Base-by-base conservation (phyloP, 1,140 invertebrate genomes). In the Zaprionus tsacasi region DNA sequence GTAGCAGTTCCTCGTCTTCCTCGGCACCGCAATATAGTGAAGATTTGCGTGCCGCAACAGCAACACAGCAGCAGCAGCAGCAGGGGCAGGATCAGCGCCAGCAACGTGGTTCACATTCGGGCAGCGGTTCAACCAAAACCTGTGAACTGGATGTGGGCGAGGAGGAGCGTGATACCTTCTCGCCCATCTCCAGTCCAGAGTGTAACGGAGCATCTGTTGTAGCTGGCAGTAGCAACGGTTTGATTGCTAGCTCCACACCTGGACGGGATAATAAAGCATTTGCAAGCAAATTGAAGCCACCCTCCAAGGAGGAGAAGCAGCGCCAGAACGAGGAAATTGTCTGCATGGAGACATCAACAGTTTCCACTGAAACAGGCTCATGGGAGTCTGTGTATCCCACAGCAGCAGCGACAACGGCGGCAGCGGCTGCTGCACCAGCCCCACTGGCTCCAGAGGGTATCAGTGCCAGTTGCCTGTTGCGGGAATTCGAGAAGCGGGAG, bases 321-420 rank as follows among this genome's bases (percentile, higher is more conserved):
- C 93, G 94, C n/a, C 94, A 94, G 70, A 95, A 95, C 82, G 95
- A 96, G 87, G 95, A 96, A 83, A 95, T 95, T 76, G 94, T 94
- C 10, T 94, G 93, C 73, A 91, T 94, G 79, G 93, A 94, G 75
- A 94, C 94, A 1, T 94, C 94, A 3, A 95, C 94, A 3, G 92
- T 94, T 7, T 95, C 94, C 48, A 95, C 94, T 6, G 94, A 95
- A 79, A 94, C 94, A 6, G 94, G 94, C 13, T 94, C 94, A 13
- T 95, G 94, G 94, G 94, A 95, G 85, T 94, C 94, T 1, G 93
- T 94, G 13, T 94, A 93, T 83, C 94, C 94, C 0, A 78, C 48
- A 10, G 63, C 71, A 6, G 43, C 63, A 25, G 52, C 56, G 6
- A 27, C 45, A 5, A 11, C 45, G 10, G 3, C 13, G 0, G 21